Conservation (phyloP, 2,113 vertebrate genomes). For the Numida meleagris region DNA sequence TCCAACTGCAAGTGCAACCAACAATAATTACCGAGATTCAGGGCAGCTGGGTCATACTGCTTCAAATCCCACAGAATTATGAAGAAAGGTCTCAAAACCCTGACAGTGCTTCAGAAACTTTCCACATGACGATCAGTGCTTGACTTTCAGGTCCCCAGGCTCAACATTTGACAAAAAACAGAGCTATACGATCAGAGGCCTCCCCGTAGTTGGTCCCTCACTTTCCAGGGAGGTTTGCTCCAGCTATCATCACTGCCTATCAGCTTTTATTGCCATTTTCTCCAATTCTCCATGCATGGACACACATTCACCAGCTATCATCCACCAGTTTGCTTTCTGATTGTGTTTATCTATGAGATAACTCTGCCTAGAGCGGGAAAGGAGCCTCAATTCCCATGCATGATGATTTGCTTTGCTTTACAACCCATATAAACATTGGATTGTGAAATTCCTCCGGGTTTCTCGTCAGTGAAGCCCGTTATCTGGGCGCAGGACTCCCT, state of each 20-base stretch:
- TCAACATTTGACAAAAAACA: not conserved
- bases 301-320: not conserved
- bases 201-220: not conserved
- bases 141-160: not conserved
- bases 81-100: not conserved
- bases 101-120: not conserved
- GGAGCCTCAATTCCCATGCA: not conserved
- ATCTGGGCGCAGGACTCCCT: not conserved
- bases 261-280: not conserved
- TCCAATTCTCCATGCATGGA: not conserved
- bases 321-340: not conserved
- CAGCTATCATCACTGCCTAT: not conserved
- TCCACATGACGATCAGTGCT: accelerated
- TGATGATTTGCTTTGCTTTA: not conserved
- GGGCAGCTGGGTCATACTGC: not conserved
- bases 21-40: not conserved
- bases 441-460: not conserved
- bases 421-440: not conserved
- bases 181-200: not conserved
- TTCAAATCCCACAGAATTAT: not conserved
- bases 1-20: not conserved
- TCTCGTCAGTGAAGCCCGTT: accelerated
- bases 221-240: not conserved
- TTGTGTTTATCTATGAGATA: not conserved
- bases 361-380: not conserved